Evolutionary conservation across 1,140 invertebrate species (phyloP), one percentile per base, ranked within the genome.

Genomic region (Magallana gigas): DNA sequence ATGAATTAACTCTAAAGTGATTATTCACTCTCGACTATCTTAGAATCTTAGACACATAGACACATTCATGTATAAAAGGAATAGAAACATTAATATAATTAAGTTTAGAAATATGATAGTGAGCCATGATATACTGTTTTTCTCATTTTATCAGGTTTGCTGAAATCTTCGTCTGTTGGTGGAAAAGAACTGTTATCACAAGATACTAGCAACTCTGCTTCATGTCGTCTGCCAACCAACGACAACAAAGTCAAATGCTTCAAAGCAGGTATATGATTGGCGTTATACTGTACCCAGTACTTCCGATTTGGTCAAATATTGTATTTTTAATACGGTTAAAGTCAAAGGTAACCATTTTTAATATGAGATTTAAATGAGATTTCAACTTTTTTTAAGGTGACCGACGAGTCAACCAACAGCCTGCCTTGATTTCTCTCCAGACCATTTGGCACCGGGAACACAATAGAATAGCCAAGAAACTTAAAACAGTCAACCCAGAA

Each of bases 391-490:
- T 82, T 57, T 64, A 12, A 98, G 98, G 98, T 89, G 98, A 99
- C 92, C 94, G 95, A 18, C 95, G 98, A 88, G 96, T 97, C 0
- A 99, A 99, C 95, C 97, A 98, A 93, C 96, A 96, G 91, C 96
- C 98, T 16, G 98, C 97, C 1, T 95, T 99, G 5, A 95, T 98
- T 48, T 97, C 98, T 18, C 99, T 99, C 97, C 99, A 99, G 93
- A 99, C 98, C 0, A 95, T 99, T 84, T 99, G 97, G 97, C 96
- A 99, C 94, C 95, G 99, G 36, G 98, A 99, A 93, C 99, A 99
- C 93, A 99, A 99, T 93, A 95, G 98, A 84, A 95, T 99, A 62
- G 98, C 98, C 2, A 62, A 81, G 14, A n/a, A 48, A 57, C n/a
- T 88, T 1, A 80, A 64, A 57, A 57, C 9, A 11, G 29, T 71